These are phyloP conservation scores for Oncopodura yosiiana DNA, from an alignment of 1,140 invertebrate genomes.

Conservation along the genomic window DNA sequence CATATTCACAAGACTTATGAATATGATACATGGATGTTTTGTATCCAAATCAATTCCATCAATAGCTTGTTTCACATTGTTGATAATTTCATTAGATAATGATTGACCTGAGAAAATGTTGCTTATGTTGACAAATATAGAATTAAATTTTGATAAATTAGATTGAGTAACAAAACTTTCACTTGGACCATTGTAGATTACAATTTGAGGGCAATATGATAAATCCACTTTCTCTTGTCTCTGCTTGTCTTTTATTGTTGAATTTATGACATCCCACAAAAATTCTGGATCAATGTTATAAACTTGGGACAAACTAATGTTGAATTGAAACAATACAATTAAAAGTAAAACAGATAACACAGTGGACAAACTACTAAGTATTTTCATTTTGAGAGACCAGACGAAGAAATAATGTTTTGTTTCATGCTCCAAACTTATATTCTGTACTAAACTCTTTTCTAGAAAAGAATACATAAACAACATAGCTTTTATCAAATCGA, in stretches of 20 bases:
- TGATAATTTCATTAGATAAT: not conserved
- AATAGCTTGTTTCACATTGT: not conserved
- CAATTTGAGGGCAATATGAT: slow-evolving; percentile 6
- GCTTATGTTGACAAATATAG: not conserved
- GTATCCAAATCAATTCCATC: not conserved
- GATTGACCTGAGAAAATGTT: not conserved
- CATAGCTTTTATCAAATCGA: no score
- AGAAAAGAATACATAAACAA: no score
- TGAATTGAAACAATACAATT: no score
- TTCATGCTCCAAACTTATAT: no score
- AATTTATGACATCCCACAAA: slow-evolving; percentile 10
- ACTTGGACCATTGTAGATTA: slow-evolving; percentile 17
- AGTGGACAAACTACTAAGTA: no score
- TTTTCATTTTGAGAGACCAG: no score
- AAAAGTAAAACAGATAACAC: no score
- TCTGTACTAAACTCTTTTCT: no score
- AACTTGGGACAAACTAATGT: no score
- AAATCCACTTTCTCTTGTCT: not conserved
- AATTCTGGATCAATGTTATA: slow-evolving; percentile 7
- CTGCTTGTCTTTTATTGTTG: not conserved
- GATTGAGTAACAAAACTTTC: not conserved
- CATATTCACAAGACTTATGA: slow-evolving; percentile 24
- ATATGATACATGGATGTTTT: slow-evolving; percentile 10
- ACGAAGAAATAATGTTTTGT: no score
- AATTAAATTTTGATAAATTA: not conserved